Base-by-base conservation (phyloP, 2,888 invertebrate species). In the Chironomus riparius region DNA sequence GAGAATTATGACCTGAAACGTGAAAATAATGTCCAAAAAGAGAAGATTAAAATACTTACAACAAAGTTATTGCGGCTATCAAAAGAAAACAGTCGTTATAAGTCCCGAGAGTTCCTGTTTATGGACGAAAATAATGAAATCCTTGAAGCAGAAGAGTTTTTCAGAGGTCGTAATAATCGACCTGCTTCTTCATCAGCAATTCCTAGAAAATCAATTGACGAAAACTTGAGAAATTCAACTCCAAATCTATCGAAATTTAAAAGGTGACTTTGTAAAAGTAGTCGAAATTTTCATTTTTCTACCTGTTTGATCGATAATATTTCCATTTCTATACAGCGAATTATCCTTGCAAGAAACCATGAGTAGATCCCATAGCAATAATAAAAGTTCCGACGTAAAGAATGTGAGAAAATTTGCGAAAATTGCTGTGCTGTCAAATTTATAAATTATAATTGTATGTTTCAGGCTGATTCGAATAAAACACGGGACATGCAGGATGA, bases 1-100 rank as follows among this genome's bases (percentile, higher is more conserved):
- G 79, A 79, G 68, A 78, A 79, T 74, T 78, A 77, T 74, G 77
- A 76, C 15, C 47, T 79, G 3, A 79, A 79, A 71, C 77, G 78
- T 13, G 77, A 78, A 71, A 78, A 78, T 76, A 78, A 77, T 76
- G 77, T 77, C 18, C 73, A 73, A 65, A 73, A 73, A 47, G 78
- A 79, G n/a, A 79, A 78, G 62, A 78, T 79, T 61, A 78, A 79
- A 75, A 76, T 76, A 15, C 69, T 79, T 22, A 78, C 78, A 18
- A 77, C 79, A 7, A 79, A 78, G 77, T 62, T 79, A 47, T 61
- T 78, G 12, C 77, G 79, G 0, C 28, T 78, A 13, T 68, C 77
- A 6, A 61, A 72, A 1, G 76, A 77, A 56, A 76, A 50, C 61
- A 65, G 47, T n/a, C n/a, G 21, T 1, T 73, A 21, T 21, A 73